These are phyloP conservation scores for Notarius quadriscutis DNA, from an alignment of 2,113 vertebrate species.

Conservation along the genomic window DNA sequence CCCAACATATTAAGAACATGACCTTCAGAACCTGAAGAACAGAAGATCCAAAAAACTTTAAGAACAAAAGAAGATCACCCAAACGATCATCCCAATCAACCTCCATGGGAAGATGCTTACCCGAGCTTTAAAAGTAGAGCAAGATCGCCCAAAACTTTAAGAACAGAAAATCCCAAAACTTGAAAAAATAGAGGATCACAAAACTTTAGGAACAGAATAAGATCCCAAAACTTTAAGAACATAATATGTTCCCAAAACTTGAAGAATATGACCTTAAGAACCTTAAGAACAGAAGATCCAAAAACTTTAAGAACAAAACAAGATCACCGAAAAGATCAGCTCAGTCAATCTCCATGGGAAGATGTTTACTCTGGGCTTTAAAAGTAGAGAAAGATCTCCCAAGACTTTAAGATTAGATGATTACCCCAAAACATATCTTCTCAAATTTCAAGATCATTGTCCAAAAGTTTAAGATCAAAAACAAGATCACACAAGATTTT, in stretches of 20 bases:
- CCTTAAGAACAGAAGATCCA: not conserved
- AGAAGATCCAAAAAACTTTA: not conserved
- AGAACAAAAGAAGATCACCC: not conserved
- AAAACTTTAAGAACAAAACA: not conserved
- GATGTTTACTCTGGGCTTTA: not conserved
- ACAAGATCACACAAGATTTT: not conserved
- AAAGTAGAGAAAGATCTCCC: not conserved
- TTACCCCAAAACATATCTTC: not conserved
- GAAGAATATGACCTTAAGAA: not conserved
- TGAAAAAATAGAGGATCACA: not conserved
- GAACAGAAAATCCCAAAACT: not conserved
- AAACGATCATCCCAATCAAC: not conserved
- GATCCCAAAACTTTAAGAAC: not conserved
- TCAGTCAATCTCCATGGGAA: not conserved
- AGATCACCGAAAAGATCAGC: not conserved
- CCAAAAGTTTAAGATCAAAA: not conserved
- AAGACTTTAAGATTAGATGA: too few relatives aligned
- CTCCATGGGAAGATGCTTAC: not conserved
- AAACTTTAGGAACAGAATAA: not conserved
- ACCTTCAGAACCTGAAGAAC: not conserved
- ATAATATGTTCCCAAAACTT: not conserved
- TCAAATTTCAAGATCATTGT: not conserved
- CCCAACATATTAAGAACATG: too few relatives aligned
- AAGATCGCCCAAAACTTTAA: not conserved
- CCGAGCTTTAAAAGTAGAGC: not conserved